Conservation (phyloP, 2,888 invertebrate genomes). For the Lithophane semibrunnea region DNA sequence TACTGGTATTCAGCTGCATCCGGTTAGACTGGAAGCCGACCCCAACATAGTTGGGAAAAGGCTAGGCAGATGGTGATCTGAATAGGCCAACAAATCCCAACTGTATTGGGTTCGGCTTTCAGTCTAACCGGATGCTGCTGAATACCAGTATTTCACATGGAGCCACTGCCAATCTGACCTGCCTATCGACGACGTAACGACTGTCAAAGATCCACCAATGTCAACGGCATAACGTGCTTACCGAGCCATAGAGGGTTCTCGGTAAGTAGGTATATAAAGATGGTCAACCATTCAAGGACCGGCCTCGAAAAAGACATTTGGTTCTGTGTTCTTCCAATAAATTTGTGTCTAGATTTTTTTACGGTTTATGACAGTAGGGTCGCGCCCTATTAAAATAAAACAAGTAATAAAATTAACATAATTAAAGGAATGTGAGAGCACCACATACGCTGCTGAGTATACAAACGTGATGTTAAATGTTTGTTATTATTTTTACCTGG, state of each 20-base stretch:
- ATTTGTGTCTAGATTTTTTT: not conserved
- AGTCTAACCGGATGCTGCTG: not conserved
- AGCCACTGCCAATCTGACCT: too few species aligned
- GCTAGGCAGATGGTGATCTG: not conserved
- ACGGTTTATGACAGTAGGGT: too few species aligned
- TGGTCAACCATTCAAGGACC: not conserved
- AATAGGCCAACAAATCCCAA: not conserved
- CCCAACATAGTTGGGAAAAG: too few species aligned
- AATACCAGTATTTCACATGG: not conserved
- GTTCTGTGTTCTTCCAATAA: too few species aligned
- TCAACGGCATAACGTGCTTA: too few species aligned
- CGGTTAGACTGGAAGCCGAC: too few species aligned
- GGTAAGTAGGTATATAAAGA: not conserved
- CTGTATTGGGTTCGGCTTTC: not conserved
- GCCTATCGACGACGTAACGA: too few species aligned
- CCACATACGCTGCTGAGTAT: not conserved
- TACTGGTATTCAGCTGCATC: too few species aligned
- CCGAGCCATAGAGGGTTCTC: not conserved
- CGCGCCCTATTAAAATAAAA: not conserved
- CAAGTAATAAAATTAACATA: not conserved
- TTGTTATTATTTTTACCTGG: too few species aligned
- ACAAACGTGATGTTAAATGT: too few species aligned
- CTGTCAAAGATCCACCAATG: too few species aligned
- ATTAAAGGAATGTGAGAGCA: not conserved
- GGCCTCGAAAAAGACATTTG: too few species aligned